A percentile compares a stretch with the other conserved stretches of the same genome.
Conservation (phyloP, 23 tunicate genomes). For the Halocynthia roretzi region DNA sequence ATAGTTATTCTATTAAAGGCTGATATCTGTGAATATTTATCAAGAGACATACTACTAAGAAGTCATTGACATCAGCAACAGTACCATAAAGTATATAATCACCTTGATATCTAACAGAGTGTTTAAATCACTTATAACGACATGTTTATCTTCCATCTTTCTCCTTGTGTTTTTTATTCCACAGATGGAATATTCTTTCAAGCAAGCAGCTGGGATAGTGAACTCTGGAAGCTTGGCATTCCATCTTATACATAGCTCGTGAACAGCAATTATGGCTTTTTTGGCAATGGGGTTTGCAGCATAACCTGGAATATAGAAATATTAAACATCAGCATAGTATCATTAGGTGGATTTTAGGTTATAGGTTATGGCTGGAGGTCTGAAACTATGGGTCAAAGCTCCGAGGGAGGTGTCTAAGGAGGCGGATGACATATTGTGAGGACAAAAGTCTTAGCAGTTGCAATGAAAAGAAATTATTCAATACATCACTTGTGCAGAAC, state of each 20-base stretch:
- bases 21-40: background rate
- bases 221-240: background rate
- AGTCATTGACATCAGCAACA: background rate
- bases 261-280: conserved; percentile 1
- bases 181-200: conserved; percentile 36
- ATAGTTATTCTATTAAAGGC: too few species aligned
- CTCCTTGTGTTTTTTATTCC: conserved; percentile 80
- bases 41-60: background rate
- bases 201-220: background rate
- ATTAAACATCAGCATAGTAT: background rate
- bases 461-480: too few species aligned
- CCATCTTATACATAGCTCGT: conserved; percentile 27
- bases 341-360: background rate
- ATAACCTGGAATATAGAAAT: conserved; percentile 8
- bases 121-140: conserved; percentile 49
- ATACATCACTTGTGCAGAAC: too few species aligned
- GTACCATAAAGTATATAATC: background rate
- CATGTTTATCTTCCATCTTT: conserved; percentile 88
- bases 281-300: background rate
- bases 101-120: conserved; percentile 34
- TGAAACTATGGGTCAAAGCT: background rate
- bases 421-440: too few species aligned
- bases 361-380: background rate
- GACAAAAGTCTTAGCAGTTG: too few species aligned
- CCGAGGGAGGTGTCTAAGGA: too few species aligned